Percentiles rank a stretch among this genome's conserved stretches.
Conservation (phyloP, 2,888 invertebrate genomes). For the Sceliomorpha sp. region DNA sequence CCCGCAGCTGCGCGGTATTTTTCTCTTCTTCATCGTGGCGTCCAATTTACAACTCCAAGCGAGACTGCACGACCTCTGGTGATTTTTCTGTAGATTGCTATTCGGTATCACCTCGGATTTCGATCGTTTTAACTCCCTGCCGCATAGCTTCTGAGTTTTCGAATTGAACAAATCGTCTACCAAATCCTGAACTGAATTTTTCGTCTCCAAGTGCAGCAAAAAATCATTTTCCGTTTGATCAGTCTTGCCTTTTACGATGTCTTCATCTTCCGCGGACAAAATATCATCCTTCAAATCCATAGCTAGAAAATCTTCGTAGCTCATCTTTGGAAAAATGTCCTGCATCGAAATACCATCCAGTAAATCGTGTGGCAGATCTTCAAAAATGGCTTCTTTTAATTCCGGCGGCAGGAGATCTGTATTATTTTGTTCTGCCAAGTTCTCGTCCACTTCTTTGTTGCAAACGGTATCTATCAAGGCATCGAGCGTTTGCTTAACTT, state of each 20-base stretch:
- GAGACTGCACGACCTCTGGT: constrained; percentile 86
- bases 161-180: constrained; percentile 83
- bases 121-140: constrained; percentile 84
- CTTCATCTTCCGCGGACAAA: constrained; percentile 80
- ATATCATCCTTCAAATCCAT: constrained; percentile 85
- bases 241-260: constrained; percentile 65
- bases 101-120: constrained; percentile 84
- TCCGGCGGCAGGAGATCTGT: constrained; percentile 92
- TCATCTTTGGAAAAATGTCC: constrained; percentile 89
- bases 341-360: constrained; percentile 92
- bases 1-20: constrained; percentile 80
- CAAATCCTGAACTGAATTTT: constrained; percentile 81
- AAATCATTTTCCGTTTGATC: constrained; percentile 74
- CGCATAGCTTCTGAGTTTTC: constrained; percentile 72
- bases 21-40: constrained; percentile 86
- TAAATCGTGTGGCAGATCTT: constrained; percentile 91
- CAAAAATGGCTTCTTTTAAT: constrained; percentile 91
- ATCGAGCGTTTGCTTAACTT: constrained; percentile 83
- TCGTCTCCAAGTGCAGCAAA: constrained; percentile 80
- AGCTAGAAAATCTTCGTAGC: constrained; percentile 85
- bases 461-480: constrained; percentile 84
- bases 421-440: constrained; percentile 86
- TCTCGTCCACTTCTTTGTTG: constrained; percentile 85
- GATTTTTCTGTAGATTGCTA: constrained; percentile 79
- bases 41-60: constrained; percentile 88